These are phyloP conservation scores for Eremophila alpestris DNA, from an alignment of 2,797 vertebrate genomes.

Conservation along the genomic window DNA sequence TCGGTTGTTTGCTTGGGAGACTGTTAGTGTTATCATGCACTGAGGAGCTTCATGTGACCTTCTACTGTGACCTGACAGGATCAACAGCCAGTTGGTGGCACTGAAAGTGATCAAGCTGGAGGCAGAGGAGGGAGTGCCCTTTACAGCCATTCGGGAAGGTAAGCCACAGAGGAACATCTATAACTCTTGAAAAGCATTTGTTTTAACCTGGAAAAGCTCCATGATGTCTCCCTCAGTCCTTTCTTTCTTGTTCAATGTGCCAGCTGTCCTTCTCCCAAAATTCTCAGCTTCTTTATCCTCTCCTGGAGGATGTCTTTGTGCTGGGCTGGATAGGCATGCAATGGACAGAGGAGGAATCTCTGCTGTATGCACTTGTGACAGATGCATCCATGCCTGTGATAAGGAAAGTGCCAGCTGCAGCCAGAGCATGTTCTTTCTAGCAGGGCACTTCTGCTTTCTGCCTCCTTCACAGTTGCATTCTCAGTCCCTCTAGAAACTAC, in stretches of 20 bases:
- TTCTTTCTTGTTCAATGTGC: not conserved
- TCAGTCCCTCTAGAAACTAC: not conserved
- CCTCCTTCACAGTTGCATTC: not conserved
- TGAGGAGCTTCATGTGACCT: not conserved
- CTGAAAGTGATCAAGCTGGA: slow-evolving; percentile 90
- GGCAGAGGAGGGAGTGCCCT: slow-evolving; percentile 87
- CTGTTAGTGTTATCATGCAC: not conserved
- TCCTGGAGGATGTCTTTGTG: not conserved
- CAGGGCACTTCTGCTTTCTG: not conserved
- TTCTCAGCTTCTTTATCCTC: not conserved
- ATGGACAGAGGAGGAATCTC: not conserved
- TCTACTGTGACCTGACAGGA: slow-evolving; percentile 72
- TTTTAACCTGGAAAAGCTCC: not conserved
- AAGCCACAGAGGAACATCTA: not conserved
- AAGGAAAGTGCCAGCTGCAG: not conserved
- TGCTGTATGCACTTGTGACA: not conserved
- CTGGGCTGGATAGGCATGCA: not conserved
- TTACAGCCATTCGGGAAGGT: slow-evolving; percentile 91
- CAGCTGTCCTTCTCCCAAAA: not conserved
- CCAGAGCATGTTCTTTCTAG: not conserved
- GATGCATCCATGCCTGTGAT: not conserved
- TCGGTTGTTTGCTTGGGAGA: not conserved
- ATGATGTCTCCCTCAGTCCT: not conserved
- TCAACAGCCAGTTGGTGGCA: slow-evolving; percentile 88
- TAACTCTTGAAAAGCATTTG: not conserved